Conservation (phyloP, 2,113 vertebrate species). For the Brachionichthys hirsutus region DNA sequence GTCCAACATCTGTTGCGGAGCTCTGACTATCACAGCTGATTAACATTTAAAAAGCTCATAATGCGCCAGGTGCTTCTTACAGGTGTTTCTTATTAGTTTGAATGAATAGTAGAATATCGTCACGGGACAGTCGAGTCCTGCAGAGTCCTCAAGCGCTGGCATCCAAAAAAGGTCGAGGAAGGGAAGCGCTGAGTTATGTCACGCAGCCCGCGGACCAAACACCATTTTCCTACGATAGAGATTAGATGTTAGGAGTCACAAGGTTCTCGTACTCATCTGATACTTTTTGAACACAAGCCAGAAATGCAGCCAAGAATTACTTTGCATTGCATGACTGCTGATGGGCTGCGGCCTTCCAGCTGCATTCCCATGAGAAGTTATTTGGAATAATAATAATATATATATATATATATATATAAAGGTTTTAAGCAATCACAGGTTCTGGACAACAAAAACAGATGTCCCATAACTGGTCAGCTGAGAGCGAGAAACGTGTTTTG, state of each 20-base stretch:
- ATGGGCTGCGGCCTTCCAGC: constrained; percentile 25
- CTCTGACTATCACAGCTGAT: constrained; percentile 12
- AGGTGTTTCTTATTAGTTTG: constrained; percentile 3
- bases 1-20: constrained; percentile 10
- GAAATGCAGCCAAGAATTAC: constrained; percentile 46
- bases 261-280: constrained; percentile 39
- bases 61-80: background rate
- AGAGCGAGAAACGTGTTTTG: background rate
- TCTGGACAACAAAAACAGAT: background rate
- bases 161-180: constrained; percentile 52
- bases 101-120: constrained; percentile 17
- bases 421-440: background rate
- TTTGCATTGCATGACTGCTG: constrained; percentile 29
- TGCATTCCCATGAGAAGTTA: constrained; percentile 5
- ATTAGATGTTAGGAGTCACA: constrained; percentile 57
- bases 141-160: constrained; percentile 38
- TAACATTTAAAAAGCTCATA: constrained; percentile 11
- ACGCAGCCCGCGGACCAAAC: constrained; percentile 38
- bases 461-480: background rate
- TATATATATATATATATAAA: too few species aligned
- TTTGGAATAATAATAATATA: background rate
- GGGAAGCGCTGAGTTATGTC: constrained; percentile 61
- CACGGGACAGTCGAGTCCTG: background rate
- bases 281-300: constrained; percentile 35
- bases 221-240: constrained; percentile 53